Conservation (phyloP, 2,888 invertebrate genomes). For the Torymus tubicola region DNA sequence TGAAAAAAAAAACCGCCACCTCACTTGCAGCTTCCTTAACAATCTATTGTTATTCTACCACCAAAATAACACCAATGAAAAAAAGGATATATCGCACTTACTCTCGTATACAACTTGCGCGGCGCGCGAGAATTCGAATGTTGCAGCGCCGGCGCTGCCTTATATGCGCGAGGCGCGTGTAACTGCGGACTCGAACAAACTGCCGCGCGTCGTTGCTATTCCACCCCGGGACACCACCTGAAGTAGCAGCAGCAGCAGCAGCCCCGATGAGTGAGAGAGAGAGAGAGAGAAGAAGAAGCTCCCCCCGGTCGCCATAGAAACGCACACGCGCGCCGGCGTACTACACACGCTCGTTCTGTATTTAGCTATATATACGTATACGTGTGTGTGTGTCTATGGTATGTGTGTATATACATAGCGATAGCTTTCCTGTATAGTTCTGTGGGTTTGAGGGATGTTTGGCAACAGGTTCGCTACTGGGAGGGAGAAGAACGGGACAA, state of each 20-base stretch:
- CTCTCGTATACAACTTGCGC: no score
- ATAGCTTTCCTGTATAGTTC: not conserved
- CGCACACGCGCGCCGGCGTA: conserved; percentile 62
- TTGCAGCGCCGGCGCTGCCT: not conserved
- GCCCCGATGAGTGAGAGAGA: not conserved
- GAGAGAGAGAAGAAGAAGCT: not conserved
- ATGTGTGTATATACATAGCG: no score
- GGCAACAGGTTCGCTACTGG: conserved; percentile 6
- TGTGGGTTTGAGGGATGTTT: not conserved
- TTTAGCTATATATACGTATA: no score
- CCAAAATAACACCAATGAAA: no score
- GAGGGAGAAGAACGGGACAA: no score
- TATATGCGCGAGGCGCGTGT: conserved; percentile 20
- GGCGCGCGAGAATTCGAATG: conserved; percentile 9
- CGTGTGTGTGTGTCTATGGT: no score
- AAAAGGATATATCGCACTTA: no score
- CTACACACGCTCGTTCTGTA: conserved; percentile 11
- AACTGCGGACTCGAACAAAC: conserved; percentile 59
- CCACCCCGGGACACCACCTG: conserved; percentile 64
- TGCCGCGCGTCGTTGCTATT: conserved; percentile 63
- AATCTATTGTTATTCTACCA: no score
- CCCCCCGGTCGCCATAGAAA: conserved; percentile 64
- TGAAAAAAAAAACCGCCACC: no score
- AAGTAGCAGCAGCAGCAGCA: conserved; percentile 39
- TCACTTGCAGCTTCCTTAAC: no score